phyloP scores from a whole-genome alignment of 1,140 invertebrate genomes.

The Trypoxylus dichotomus region DNA sequence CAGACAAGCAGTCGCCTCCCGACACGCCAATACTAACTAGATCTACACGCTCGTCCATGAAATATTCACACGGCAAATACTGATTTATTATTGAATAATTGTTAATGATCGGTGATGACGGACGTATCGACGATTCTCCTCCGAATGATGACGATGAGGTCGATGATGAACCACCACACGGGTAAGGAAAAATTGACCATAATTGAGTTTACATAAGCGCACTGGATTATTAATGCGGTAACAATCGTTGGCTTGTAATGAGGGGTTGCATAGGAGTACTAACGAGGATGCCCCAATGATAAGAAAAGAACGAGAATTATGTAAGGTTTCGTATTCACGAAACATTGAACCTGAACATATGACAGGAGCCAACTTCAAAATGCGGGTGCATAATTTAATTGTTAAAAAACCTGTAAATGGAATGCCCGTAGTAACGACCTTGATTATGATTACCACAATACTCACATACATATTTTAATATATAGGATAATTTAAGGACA shows the following conservation, averaged over 20 bases:
- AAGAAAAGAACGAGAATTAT: not conserved
- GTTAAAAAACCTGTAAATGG: no score
- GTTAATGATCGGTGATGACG: slow-evolving; percentile 43
- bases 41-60: slow-evolving; percentile 34
- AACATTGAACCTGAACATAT: no score
- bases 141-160: slow-evolving; percentile 30
- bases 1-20: slow-evolving; percentile 27
- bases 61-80: slow-evolving; percentile 47
- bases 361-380: no score
- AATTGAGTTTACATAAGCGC: slow-evolving; percentile 41
- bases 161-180: slow-evolving; percentile 39
- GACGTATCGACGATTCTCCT: not conserved
- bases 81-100: slow-evolving; percentile 49
- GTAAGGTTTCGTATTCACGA: not conserved
- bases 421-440: no score
- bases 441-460: no score
- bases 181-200: slow-evolving; percentile 42
- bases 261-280: slow-evolving; percentile 5
- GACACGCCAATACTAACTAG: slow-evolving; percentile 31
- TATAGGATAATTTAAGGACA: no score
- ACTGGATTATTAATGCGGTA: slow-evolving; percentile 29
- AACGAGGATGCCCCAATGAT: not conserved
- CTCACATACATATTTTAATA: no score
- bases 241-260: slow-evolving; percentile 18
- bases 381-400: no score